Conservation (phyloP, 2,888 invertebrate genomes). For the Polietes domitor region DNA sequence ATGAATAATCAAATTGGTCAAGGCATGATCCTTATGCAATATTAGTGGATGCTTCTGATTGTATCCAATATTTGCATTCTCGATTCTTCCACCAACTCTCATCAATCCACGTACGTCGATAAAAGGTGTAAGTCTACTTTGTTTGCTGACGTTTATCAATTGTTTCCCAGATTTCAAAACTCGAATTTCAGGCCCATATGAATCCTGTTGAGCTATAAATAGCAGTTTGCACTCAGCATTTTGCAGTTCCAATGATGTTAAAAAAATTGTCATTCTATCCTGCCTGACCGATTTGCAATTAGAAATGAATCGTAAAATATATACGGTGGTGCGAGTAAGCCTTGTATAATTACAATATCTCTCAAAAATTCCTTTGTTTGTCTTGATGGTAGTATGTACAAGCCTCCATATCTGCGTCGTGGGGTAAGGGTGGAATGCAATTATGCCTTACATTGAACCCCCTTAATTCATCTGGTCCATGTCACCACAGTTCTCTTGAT, state of each 20-base stretch:
- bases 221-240: constrained; percentile 35
- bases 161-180: constrained; percentile 18
- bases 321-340: constrained; percentile 44
- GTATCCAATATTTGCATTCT: constrained; percentile 57
- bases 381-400: neutral
- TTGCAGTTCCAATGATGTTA: constrained; percentile 40
- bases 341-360: constrained; percentile 32
- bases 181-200: constrained; percentile 43
- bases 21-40: constrained; percentile 52
- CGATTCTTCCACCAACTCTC: constrained; percentile 63
- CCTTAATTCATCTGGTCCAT: constrained; percentile 16
- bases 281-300: constrained; percentile 16
- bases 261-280: neutral
- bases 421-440: constrained; percentile 9
- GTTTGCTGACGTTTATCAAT: constrained; percentile 45
- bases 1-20: constrained; percentile 50
- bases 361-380: constrained; percentile 40
- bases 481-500: neutral
- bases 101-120: constrained; percentile 57
- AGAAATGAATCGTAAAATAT: constrained; percentile 47
- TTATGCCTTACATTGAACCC: constrained; percentile 34
- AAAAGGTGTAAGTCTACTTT: constrained; percentile 55
- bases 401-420: constrained; percentile 34
- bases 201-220: constrained; percentile 38
- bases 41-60: constrained; percentile 65